Conservation (phyloP, 2,888 invertebrate genomes). For the Anaspis maculata region DNA sequence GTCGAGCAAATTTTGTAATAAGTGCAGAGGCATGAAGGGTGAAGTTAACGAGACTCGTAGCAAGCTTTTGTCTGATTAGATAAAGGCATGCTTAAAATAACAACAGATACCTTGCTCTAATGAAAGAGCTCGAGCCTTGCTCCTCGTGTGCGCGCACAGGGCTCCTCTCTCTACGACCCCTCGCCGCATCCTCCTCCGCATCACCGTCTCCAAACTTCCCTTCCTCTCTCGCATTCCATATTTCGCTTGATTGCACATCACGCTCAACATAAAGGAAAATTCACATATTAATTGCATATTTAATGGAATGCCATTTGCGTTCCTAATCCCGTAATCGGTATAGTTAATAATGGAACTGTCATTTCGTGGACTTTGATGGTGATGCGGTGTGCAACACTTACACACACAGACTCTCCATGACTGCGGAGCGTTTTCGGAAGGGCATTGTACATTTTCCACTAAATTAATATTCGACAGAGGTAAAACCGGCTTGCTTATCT, state of each 20-base stretch:
- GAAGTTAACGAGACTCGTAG: slow-evolving; percentile 34
- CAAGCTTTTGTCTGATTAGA: slow-evolving; percentile 44
- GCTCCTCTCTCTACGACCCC: slow-evolving; percentile 7
- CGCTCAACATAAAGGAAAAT: slow-evolving; percentile 31
- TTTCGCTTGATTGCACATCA: slow-evolving; percentile 35
- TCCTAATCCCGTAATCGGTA: slow-evolving; percentile 34
- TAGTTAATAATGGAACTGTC: too few species aligned
- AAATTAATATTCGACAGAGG: too few species aligned
- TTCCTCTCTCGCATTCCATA: slow-evolving; percentile 30
- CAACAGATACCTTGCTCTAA: slow-evolving; percentile 44
- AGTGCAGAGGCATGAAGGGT: slow-evolving; percentile 13
- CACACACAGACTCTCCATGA: too few species aligned
- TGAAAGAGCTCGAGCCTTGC: slow-evolving; percentile 35
- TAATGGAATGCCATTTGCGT: slow-evolving; percentile 32
- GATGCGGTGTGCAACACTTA: too few species aligned
- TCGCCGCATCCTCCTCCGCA: slow-evolving; percentile 5
- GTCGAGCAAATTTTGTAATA: slow-evolving; percentile 12
- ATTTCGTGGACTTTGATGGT: too few species aligned
- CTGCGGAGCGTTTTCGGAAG: too few species aligned
- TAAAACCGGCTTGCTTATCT: too few species aligned
- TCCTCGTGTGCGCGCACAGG: too few species aligned
- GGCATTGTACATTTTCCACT: too few species aligned
- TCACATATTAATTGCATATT: slow-evolving; percentile 33
- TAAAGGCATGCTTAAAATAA: slow-evolving; percentile 46
- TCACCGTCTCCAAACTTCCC: slow-evolving; percentile 14